These are phyloP conservation scores for Idaea dimidiata DNA, from an alignment of 2,888 invertebrate species.

Conservation along the genomic window DNA sequence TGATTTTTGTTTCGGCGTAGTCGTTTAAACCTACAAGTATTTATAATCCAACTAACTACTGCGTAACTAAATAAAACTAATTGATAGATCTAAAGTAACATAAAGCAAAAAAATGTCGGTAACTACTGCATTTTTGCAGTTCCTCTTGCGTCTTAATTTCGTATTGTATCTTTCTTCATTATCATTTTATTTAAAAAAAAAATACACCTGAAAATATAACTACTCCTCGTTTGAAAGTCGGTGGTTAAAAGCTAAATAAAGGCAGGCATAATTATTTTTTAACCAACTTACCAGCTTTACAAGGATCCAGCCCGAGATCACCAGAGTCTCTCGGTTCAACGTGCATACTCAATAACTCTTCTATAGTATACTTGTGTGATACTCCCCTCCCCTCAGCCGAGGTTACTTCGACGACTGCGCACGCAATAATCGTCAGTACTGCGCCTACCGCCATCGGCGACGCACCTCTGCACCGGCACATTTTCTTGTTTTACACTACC, in stretches of 20 bases:
- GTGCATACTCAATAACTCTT: constrained; percentile 83
- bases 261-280: constrained; percentile 2
- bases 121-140: too few relatives aligned
- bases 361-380: constrained; percentile 82
- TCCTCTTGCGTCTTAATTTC: too few relatives aligned
- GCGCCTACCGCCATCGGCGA: constrained; percentile 43
- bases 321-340: constrained; percentile 86
- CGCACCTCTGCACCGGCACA: constrained; percentile 48
- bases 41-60: too few relatives aligned
- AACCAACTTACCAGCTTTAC: constrained; percentile 88
- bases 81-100: too few relatives aligned
- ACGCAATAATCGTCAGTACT: constrained; percentile 52
- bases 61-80: too few relatives aligned
- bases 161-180: too few relatives aligned
- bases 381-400: constrained; percentile 58
- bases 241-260: too few relatives aligned
- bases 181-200: too few relatives aligned
- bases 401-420: constrained; percentile 41
- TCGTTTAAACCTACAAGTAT: background rate
- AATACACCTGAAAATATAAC: too few relatives aligned
- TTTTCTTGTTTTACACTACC: constrained; percentile 53
- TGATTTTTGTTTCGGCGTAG: background rate
- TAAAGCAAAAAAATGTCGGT: too few relatives aligned
- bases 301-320: constrained; percentile 91
- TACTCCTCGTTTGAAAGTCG: too few relatives aligned